Evolutionary conservation across 2,888 invertebrate species (phyloP).

Genomic region (Drosophila incognita): DNA sequence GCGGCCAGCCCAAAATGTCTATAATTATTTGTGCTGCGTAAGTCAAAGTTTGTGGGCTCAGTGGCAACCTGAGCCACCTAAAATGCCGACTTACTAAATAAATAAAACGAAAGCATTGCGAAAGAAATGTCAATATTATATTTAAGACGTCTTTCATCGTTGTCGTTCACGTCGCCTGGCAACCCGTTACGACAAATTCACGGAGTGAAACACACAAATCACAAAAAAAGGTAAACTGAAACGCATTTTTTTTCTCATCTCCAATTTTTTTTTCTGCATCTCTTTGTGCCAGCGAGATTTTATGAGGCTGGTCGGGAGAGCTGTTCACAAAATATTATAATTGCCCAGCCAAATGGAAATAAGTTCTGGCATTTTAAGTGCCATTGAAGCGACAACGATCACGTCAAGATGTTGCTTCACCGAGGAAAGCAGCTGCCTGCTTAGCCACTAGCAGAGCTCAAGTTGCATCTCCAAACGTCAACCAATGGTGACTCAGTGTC

Average conservation of each 20-base stretch:
- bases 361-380: conserved; percentile 77
- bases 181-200: conserved; percentile 68
- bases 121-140: conserved; percentile 78
- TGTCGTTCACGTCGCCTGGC: conserved; percentile 37
- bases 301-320: conserved; percentile 19
- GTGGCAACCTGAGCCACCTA: conserved; percentile 49
- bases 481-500: conserved; percentile 26
- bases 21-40: conserved; percentile 79
- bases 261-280: conserved; percentile 9
- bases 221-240: conserved; percentile 62
- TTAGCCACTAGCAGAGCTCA: conserved; percentile 1
- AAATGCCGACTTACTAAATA: conserved; percentile 14
- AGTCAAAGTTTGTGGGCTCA: conserved; percentile 70
- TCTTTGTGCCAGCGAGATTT: conserved; percentile 35
- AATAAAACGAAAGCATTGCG: conserved; percentile 47
- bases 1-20: conserved; percentile 56
- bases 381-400: conserved; percentile 62
- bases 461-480: conserved; percentile 3
- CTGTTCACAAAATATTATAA: conserved; percentile 76
- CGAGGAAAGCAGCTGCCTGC: conserved; percentile 33
- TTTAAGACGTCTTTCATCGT: conserved; percentile 66
- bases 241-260: conserved; percentile 53
- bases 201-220: conserved; percentile 73
- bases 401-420: conserved; percentile 58
- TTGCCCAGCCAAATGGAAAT: conserved; percentile 80